Evolutionary conservation across 2,797 vertebrate species (phyloP).

Genomic region (Enteromius radiatus): DNA sequence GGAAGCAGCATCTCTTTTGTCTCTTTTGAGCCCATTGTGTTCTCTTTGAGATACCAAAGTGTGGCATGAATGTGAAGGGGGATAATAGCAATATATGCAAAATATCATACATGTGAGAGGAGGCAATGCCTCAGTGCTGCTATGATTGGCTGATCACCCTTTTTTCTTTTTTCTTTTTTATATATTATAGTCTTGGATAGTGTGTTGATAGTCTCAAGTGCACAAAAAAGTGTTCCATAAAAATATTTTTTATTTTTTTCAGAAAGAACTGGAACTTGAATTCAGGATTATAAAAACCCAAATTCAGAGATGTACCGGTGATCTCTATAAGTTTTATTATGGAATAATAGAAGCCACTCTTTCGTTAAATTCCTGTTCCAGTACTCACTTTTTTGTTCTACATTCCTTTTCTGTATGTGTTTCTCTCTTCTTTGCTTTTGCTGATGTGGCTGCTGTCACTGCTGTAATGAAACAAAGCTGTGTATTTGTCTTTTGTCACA

Average conservation of each 20-base stretch:
- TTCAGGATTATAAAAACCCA: not conserved
- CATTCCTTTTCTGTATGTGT: conserved; percentile 16
- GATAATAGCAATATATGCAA: not conserved
- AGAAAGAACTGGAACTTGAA: not conserved
- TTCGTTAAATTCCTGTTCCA: not conserved
- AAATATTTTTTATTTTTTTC: conserved; percentile 9
- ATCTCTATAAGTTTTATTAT: not conserved
- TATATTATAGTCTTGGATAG: not conserved
- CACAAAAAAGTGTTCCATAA: not conserved
- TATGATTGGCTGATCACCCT: conserved; percentile 1
- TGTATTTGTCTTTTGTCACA: conserved; percentile 25
- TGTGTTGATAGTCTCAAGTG: not conserved
- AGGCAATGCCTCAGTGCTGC: not conserved
- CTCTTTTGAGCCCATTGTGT: conserved; percentile 4
- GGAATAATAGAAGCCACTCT: conserved; percentile 30
- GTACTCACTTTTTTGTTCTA: not conserved
- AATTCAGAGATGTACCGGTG: conserved; percentile 1
- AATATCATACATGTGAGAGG: not conserved
- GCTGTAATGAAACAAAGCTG: conserved; percentile 34
- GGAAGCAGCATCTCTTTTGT: conserved; percentile 2
- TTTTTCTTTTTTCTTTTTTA: not conserved
- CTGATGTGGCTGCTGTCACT: conserved; percentile 18
- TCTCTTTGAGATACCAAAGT: conserved; percentile 9
- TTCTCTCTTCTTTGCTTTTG: conserved; percentile 35
- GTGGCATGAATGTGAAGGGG: not conserved